Conservation (phyloP, 2,888 invertebrate genomes). For the Boloria selene region DNA sequence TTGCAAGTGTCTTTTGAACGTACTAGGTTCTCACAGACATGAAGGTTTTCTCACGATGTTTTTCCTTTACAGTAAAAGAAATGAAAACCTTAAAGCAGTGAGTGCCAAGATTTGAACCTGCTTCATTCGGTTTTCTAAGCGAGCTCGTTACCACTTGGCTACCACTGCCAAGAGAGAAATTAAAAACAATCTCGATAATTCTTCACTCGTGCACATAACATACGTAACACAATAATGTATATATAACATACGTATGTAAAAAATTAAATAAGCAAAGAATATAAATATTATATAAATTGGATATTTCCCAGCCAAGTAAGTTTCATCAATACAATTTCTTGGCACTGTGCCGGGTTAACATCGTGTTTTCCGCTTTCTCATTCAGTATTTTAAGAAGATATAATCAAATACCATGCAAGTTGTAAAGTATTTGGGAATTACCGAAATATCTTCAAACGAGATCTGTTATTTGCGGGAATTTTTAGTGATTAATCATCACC, state of each 20-base stretch:
- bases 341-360: constrained; percentile 24
- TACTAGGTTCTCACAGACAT: too few species aligned
- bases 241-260: not conserved
- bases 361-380: constrained; percentile 4
- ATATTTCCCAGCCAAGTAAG: constrained; percentile 7
- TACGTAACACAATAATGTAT: not conserved
- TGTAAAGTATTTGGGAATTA: constrained; percentile 4
- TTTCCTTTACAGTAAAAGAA: too few species aligned
- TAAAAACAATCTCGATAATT: too few species aligned
- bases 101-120: too few species aligned
- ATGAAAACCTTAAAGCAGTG: too few species aligned
- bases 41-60: too few species aligned
- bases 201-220: too few species aligned
- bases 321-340: constrained; percentile 14
- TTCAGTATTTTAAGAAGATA: constrained; percentile 16
- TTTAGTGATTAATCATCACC: not conserved
- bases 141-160: too few species aligned
- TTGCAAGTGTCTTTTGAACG: too few species aligned
- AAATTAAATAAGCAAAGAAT: constrained; percentile 6
- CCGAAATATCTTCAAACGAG: not conserved
- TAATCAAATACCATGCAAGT: constrained; percentile 4
- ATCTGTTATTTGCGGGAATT: not conserved
- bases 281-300: constrained; percentile 10
- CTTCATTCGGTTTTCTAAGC: too few species aligned
- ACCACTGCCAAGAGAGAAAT: too few species aligned